These are phyloP conservation scores for Caenorhabditis japonica DNA, from an alignment of 2,888 invertebrate species.

Conservation along the genomic window DNA sequence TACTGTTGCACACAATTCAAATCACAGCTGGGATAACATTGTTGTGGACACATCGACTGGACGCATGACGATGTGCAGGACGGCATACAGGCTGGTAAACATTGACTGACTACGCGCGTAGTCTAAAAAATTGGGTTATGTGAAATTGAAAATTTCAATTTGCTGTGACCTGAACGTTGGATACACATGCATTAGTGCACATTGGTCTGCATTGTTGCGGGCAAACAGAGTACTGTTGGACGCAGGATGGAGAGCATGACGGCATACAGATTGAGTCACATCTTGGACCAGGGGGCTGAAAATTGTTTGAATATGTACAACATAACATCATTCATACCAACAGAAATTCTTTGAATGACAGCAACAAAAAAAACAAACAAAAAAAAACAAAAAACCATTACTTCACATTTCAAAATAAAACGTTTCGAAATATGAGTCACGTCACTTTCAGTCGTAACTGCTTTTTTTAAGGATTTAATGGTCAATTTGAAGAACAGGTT, in stretches of 20 bases:
- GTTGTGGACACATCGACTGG: constrained; percentile 58
- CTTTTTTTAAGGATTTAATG: constrained; percentile 5
- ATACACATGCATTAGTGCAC: constrained; percentile 64
- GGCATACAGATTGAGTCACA: constrained; percentile 68
- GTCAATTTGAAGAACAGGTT: constrained; percentile 24
- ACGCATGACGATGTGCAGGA: constrained; percentile 61
- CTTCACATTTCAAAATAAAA: constrained; percentile 1
- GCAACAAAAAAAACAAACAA: too few species aligned
- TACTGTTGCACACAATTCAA: constrained; percentile 60
- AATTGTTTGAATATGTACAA: not conserved
- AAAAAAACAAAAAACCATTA: constrained; percentile 9
- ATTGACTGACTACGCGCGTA: constrained; percentile 27
- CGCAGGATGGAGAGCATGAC: constrained; percentile 55
- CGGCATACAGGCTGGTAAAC: constrained; percentile 62
- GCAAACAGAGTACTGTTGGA: constrained; percentile 58
- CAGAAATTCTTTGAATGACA: too few species aligned
- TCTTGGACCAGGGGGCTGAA: constrained; percentile 32
- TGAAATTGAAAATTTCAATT: not conserved
- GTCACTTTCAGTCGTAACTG: not conserved
- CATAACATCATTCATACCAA: too few species aligned
- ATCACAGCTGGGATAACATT: constrained; percentile 60
- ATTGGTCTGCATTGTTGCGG: constrained; percentile 63
- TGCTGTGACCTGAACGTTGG: constrained; percentile 40
- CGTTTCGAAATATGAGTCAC: constrained; percentile 12
- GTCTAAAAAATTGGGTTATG: constrained; percentile 5